Evolutionary conservation across 2,113 vertebrate species (phyloP).

Genomic region (Peromyscus leucopus): DNA sequence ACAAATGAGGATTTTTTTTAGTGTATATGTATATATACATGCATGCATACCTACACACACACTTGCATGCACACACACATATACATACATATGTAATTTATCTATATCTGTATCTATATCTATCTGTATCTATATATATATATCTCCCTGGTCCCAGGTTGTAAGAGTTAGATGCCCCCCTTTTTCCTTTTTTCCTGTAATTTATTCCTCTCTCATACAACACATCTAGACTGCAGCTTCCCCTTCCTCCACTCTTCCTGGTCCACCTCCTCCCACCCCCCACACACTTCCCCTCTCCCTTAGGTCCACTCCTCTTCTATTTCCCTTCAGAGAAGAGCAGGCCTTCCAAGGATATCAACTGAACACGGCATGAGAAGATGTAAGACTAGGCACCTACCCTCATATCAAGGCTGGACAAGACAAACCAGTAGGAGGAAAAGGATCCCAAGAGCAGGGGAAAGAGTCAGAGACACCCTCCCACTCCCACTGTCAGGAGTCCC

Average conservation of each 20-base stretch:
- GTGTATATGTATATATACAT: no score
- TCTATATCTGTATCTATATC: no score
- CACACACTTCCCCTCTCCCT: not conserved
- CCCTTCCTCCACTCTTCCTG: not conserved
- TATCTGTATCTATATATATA: not conserved
- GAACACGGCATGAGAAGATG: not conserved
- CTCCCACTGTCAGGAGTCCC: no score
- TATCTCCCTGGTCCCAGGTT: no score
- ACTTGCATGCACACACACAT: no score
- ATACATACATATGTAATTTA: no score
- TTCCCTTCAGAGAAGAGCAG: not conserved
- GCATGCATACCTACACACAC: no score
- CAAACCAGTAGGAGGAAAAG: not conserved
- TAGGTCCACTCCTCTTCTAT: not conserved
- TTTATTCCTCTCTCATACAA: not conserved
- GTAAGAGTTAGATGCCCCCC: not conserved
- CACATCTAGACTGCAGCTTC: not conserved
- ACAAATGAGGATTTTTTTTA: not conserved
- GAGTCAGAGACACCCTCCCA: no score
- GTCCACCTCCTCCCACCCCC: no score
- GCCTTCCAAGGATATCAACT: not conserved
- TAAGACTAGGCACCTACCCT: not conserved
- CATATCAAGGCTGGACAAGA: not conserved
- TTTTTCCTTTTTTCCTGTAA: not conserved
- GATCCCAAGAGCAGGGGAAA: not conserved